A percentile compares a stretch with the other conserved stretches of the same genome.
Evolutionary conservation across 2,113 vertebrate genomes (phyloP).

Genomic region (Eolophus roseicapilla): DNA sequence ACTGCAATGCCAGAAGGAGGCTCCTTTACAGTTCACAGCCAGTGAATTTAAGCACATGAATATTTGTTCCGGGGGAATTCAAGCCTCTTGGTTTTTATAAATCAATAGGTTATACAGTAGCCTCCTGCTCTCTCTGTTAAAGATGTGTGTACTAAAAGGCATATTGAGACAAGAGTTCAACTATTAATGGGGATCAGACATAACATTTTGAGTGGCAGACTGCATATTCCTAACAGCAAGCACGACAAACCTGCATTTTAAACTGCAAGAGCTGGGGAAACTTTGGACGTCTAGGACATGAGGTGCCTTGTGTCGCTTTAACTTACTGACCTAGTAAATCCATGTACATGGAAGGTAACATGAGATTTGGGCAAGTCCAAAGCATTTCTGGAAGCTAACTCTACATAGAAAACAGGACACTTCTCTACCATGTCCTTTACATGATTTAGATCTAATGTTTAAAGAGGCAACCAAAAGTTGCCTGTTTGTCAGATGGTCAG

Average conservation of each 20-base stretch:
- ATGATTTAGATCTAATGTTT: not conserved
- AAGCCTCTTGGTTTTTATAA: not conserved
- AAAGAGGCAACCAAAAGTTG: not conserved
- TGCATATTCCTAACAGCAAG: not conserved
- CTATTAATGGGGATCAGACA: not conserved
- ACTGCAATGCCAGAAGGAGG: not conserved
- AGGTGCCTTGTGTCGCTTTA: not conserved
- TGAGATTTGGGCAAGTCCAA: not conserved
- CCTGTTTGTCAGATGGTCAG: not conserved
- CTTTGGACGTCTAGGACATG: not conserved
- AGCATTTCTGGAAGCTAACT: not conserved
- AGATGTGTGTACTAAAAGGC: not conserved
- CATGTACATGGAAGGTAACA: not conserved
- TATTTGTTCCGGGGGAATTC: not conserved
- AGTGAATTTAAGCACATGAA: not conserved
- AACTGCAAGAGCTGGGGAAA: not conserved
- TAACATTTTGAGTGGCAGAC: not conserved
- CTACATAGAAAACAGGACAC: not conserved
- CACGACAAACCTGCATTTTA: not conserved
- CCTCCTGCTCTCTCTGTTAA: not conserved
- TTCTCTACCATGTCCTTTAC: not conserved
- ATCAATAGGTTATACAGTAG: not conserved
- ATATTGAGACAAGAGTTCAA: not conserved
- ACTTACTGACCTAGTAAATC: not conserved
- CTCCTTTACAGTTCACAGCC: not conserved